These are phyloP conservation scores for Calyptommatus sinebrachiatus DNA, from an alignment of 2,113 vertebrate species.

Conservation along the genomic window DNA sequence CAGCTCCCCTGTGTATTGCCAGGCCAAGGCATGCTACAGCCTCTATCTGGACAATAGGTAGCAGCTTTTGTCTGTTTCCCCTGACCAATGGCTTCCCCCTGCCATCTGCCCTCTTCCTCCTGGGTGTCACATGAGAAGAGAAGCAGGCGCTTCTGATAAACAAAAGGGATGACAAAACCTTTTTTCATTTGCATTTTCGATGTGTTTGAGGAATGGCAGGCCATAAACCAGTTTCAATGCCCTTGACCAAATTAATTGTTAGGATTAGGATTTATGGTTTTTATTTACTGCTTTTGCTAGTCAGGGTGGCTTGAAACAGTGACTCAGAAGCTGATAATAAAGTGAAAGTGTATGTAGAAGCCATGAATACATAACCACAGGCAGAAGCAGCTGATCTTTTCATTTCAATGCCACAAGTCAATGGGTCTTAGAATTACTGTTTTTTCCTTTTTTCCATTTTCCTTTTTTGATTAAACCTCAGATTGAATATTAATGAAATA, in stretches of 20 bases:
- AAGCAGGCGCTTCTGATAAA: slow-evolving; percentile 37
- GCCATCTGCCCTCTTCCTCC: slow-evolving; percentile 27
- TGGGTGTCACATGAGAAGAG: slow-evolving; percentile 33
- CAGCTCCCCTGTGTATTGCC: slow-evolving; percentile 18
- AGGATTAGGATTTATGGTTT: slow-evolving; percentile 29
- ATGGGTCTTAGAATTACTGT: background rate
- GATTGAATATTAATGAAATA: background rate
- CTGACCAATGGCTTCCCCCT: slow-evolving; percentile 18
- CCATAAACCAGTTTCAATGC: slow-evolving; percentile 48
- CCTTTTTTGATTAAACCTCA: background rate
- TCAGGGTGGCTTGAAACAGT: slow-evolving; percentile 22
- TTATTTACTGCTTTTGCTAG: slow-evolving; percentile 46
- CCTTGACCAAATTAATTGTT: slow-evolving; percentile 40
- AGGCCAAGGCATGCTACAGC: slow-evolving; percentile 22
- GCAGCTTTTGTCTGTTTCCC: slow-evolving; percentile 20
- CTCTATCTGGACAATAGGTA: slow-evolving; percentile 12
- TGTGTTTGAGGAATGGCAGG: slow-evolving; percentile 25
- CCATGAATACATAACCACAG: slow-evolving; percentile 16
- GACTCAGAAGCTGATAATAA: slow-evolving; percentile 11
- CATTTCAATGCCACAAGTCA: background rate
- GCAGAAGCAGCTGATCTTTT: background rate
- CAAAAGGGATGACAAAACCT: slow-evolving; percentile 44
- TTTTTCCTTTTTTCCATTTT: background rate
- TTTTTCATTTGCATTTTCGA: slow-evolving; percentile 55
- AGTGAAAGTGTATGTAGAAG: background rate